Evolutionary conservation across 2,113 vertebrate species (phyloP).

Genomic region (Lepidothrix coronata): DNA sequence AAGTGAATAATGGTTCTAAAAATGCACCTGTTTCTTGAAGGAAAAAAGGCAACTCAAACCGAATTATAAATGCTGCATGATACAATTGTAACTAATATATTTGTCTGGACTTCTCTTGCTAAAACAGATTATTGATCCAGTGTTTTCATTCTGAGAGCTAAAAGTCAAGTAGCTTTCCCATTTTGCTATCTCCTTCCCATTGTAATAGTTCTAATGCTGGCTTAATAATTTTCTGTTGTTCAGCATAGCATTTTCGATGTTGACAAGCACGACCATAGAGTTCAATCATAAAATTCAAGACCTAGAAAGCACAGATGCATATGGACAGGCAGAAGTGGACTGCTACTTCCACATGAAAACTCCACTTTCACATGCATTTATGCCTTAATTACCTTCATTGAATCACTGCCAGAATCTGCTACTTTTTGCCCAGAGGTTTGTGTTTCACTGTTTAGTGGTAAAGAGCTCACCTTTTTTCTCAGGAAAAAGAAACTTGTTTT

Average conservation of each 20-base stretch:
- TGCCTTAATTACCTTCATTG: conserved; percentile 35
- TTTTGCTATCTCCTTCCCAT: background rate
- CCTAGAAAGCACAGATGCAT: background rate
- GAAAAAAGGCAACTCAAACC: background rate
- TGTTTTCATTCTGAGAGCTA: conserved; percentile 31
- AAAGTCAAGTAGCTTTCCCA: background rate
- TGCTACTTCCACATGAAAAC: background rate
- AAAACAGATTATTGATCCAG: background rate
- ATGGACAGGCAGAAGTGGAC: background rate
- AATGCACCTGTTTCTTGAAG: background rate
- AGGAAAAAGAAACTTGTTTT: conserved; percentile 44
- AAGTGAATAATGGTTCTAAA: conserved; percentile 34
- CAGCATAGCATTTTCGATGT: background rate
- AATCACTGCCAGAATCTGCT: background rate
- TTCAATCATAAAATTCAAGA: background rate
- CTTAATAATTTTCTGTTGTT: background rate
- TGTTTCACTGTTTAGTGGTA: background rate
- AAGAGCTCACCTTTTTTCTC: conserved; percentile 43
- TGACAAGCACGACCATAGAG: background rate
- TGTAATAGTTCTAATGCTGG: background rate
- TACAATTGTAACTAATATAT: conserved; percentile 6
- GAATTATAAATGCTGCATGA: background rate
- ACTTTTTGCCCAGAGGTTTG: conserved; percentile 5
- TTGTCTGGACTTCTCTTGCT: conserved; percentile 14
- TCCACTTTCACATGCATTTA: background rate